Conservation (phyloP, 1,140 invertebrate genomes). For the Linepithema humile region DNA sequence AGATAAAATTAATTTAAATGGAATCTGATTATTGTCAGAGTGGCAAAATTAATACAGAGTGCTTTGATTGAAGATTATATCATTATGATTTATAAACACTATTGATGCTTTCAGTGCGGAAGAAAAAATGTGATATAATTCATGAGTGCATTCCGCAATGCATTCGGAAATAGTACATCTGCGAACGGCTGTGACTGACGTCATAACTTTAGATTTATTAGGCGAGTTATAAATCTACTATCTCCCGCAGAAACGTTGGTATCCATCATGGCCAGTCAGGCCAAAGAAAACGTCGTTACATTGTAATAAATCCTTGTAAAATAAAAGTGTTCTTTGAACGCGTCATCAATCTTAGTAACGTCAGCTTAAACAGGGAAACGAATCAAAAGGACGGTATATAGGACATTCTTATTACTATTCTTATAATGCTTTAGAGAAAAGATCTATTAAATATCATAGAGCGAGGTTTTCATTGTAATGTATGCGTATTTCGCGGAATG, state of each 20-base stretch:
- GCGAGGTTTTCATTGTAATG: neutral
- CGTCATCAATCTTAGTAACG: slow-evolving; percentile 54
- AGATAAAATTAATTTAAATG: neutral
- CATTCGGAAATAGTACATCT: slow-evolving; percentile 16
- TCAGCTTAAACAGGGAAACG: slow-evolving; percentile 50
- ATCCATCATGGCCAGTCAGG: slow-evolving; percentile 50
- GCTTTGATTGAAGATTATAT: neutral
- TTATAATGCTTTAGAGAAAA: neutral
- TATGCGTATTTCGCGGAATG: neutral
- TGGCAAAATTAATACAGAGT: neutral
- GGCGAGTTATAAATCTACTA: slow-evolving; percentile 55
- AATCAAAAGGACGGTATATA: slow-evolving; percentile 53
- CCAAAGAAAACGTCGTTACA: slow-evolving; percentile 53
- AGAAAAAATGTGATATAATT: neutral
- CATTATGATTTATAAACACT: neutral
- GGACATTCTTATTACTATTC: slow-evolving; percentile 26
- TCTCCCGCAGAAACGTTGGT: slow-evolving; percentile 47
- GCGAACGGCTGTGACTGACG: slow-evolving; percentile 31
- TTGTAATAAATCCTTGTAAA: slow-evolving; percentile 60
- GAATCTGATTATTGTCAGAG: neutral
- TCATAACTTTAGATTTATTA: slow-evolving; percentile 57
- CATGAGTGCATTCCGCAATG: slow-evolving; percentile 3
- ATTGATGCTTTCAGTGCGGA: neutral
- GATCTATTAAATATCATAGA: neutral
- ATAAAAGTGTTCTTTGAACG: slow-evolving; percentile 58